A percentile compares a stretch with the other conserved stretches of the same genome.
Evolutionary conservation across 2,797 vertebrate species (phyloP).

Genomic region (Ataeniobius toweri): DNA sequence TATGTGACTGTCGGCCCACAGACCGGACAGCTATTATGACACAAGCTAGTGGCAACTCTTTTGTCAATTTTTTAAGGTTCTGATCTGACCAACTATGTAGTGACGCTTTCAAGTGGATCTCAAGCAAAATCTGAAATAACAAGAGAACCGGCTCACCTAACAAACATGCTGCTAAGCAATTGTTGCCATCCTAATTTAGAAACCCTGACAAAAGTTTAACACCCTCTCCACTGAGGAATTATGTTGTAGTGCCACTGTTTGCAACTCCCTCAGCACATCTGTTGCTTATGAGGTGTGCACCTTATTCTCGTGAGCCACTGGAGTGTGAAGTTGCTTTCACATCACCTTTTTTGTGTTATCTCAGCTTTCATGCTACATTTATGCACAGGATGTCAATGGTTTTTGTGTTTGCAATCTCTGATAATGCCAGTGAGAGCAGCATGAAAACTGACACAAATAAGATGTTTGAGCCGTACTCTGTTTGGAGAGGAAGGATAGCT

Average conservation of each 20-base stretch:
- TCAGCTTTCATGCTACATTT: constrained; percentile 17
- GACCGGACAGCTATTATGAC: constrained; percentile 38
- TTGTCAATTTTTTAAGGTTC: background rate
- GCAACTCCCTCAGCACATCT: constrained; percentile 33
- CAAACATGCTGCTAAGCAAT: constrained; percentile 38
- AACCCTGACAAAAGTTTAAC: constrained; percentile 28
- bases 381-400: constrained; percentile 3
- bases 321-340: constrained; percentile 38
- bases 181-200: constrained; percentile 43
- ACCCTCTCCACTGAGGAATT: constrained; percentile 36
- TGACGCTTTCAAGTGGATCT: background rate
- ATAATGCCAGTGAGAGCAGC: background rate
- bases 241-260: constrained; percentile 2
- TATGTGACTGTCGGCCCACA: constrained; percentile 13
- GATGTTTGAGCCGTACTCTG: constrained; percentile 2
- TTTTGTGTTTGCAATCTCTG: background rate
- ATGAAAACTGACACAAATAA: constrained; percentile 17
- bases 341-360: constrained; percentile 32
- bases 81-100: background rate
- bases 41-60: constrained; percentile 26
- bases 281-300: constrained; percentile 20
- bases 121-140: background rate
- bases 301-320: constrained; percentile 39
- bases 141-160: background rate
- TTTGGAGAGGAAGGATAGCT: constrained; percentile 13